Evolutionary conservation across 1,140 invertebrate species (phyloP).

Genomic region (Cecropterus lyciades): DNA sequence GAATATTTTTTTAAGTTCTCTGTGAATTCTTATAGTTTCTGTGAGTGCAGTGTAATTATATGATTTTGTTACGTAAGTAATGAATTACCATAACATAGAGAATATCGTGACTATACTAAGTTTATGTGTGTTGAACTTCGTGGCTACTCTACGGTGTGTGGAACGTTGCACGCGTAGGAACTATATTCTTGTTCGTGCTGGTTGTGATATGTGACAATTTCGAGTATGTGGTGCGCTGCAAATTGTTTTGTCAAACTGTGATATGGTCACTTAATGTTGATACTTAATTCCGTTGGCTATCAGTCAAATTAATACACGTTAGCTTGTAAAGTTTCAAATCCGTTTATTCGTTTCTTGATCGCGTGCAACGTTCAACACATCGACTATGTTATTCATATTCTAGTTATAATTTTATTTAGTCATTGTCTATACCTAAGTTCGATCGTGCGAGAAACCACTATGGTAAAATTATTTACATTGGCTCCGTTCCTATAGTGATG

Average conservation of each 20-base stretch:
- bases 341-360: not conserved
- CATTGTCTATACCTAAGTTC: conserved; percentile 72
- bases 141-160: conserved; percentile 42
- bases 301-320: conserved; percentile 7
- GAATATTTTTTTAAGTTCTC: conserved; percentile 57
- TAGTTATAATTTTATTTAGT: conserved; percentile 81
- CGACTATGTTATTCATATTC: conserved; percentile 60
- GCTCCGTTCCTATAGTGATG: conserved; percentile 76
- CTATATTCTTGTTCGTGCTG: conserved; percentile 5
- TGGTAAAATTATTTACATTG: conserved; percentile 61
- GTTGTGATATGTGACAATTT: conserved; percentile 24
- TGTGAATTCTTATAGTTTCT: conserved; percentile 52
- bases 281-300: conserved; percentile 15
- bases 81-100: conserved; percentile 76
- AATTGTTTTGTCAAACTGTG: conserved; percentile 20
- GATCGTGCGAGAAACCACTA: conserved; percentile 61
- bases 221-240: not conserved
- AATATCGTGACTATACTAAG: conserved; percentile 66
- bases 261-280: conserved; percentile 26
- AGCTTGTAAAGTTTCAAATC: not conserved
- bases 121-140: conserved; percentile 64
- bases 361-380: conserved; percentile 45
- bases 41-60: conserved; percentile 44
- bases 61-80: conserved; percentile 71
- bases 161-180: conserved; percentile 35